Percentiles rank a stretch among this genome's conserved stretches.
These are phyloP conservation scores for Xiphorhynchus erythropygius DNA, from an alignment of 2,797 vertebrate genomes.

Conservation along the genomic window DNA sequence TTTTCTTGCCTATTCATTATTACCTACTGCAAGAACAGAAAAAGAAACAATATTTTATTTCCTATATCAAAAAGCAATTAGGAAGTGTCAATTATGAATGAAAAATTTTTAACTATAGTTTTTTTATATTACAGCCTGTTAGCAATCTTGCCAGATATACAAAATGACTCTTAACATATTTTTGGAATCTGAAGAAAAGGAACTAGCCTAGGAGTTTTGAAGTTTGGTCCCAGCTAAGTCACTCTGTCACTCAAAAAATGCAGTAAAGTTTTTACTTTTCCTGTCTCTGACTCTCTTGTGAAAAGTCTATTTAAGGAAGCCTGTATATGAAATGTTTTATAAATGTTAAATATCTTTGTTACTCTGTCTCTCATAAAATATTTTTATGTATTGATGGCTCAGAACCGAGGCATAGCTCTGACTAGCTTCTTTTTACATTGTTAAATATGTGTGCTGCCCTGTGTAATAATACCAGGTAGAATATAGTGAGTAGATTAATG, in stretches of 20 bases:
- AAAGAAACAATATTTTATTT: neutral
- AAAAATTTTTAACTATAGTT: neutral
- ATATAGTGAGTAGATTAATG: neutral
- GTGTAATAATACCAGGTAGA: neutral
- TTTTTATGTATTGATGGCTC: neutral
- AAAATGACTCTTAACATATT: neutral
- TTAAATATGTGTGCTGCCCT: neutral
- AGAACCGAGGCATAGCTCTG: neutral
- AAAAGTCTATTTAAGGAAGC: neutral
- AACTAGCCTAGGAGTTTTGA: neutral
- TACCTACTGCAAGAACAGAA: neutral
- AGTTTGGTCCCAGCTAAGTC: neutral
- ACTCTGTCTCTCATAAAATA: neutral
- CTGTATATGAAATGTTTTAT: neutral
- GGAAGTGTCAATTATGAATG: neutral
- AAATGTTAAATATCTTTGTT: neutral
- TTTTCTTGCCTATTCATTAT: neutral
- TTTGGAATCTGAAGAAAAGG: neutral
- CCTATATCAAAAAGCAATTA: neutral
- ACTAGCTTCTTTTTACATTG: neutral
- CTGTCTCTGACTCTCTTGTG: neutral
- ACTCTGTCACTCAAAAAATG: neutral
- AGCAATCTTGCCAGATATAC: neutral
- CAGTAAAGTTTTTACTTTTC: neutral
- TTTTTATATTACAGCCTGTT: neutral